Evolutionary conservation across 2,888 invertebrate species (phyloP), one percentile per base, ranked within the genome.

Genomic region (Chymomyza amoena): DNA sequence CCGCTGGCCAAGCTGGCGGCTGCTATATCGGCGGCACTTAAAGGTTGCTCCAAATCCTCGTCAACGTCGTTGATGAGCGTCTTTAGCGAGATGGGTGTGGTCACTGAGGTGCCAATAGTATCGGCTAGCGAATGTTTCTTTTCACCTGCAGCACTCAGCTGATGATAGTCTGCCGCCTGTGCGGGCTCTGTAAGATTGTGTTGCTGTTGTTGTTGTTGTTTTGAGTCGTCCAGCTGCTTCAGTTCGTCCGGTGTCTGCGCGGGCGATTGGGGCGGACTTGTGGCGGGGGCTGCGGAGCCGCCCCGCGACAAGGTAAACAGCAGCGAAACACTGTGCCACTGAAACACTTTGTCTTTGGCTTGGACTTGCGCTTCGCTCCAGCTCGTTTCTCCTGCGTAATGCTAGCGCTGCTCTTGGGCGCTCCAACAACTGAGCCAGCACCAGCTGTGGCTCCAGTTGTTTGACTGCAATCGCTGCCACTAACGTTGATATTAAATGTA

Each of bases 251-350:
- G 84, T 78, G 89, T 80, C 69, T 89, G 83, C 78, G 85, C 88
- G 75, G 91, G 90, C 83, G 92, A 91, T 83, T 89, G 90, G 82
- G 92, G 91, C 87, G 93, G 93, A 91, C 94, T 93, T 93, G 91
- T 91, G 88, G 92, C 91, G 91, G 92, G 93, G 93, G 94, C 93
- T 92, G 93, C 92, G 93, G 95, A 94, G 94, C 94, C 93, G 94
- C 95, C 95, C 95, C 95, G 94, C 95, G 95, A 94, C 95, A 95
- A 94, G 95, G 95, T 94, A 95, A 94, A 94, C 95, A 95, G 93
- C 95, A 95, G 94, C 95, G 95, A 94, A 95, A 95, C 93, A 95
- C 94, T 94, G 94, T 94, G 92, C 94, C 94, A 93, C 95, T 88
- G 84, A 91, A 91, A 83, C 91, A 91, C 90, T 91, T 92, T 84